Base-by-base conservation (phyloP, 2,888 invertebrate genomes). In the Tinea trinotella region DNA sequence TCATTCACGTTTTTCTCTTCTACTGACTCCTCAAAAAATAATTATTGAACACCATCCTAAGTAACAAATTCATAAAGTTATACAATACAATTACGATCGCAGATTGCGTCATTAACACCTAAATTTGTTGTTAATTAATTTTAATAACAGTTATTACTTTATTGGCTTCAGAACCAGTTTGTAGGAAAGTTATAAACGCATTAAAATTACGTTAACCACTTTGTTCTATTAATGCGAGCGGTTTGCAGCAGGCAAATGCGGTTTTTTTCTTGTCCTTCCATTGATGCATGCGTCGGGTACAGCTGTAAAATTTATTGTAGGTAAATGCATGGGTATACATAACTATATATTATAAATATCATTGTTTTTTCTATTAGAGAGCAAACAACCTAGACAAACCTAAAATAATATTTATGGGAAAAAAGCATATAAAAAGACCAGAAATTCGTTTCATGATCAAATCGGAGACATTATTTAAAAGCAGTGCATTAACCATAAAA, bases 121-220 rank as follows among this genome's bases (percentile, higher is more conserved):
- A 19, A 46, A 46, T 46, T 46, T 19, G 46, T 17, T 17, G 18
- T 17, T 19, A 19, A 46, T 46, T 46, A 46, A 46, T 46, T 40
- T 40, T 46, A 46, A 46, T 46, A 19, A 17, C 46, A 6, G 18
- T 46, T 19, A 46, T 46, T 46, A 19, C 46, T 46, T 46, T 46
- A 46, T 46, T 19, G 46, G 19, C 50, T 50, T 50, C 50, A n/a
- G 7, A 50, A 50, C 50, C 24, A 15, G 50, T 50, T 50, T 50
- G 15, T 24, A 50, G 24, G 50, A 50, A 50, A 50, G 50, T 50
- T 50, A 50, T 24, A 19, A 20, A 50, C 19, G 46, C 19, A 46
- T 46, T 46, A 19, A 46, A 17, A 17, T 46, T 46, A 19, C 40
- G 3, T 3, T 40, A 40, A 40, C 40, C 30, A 40, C 40, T 40